phyloP scores from a whole-genome alignment of 2,797 vertebrate genomes.

The Ptychobarbus kaznakovi region DNA sequence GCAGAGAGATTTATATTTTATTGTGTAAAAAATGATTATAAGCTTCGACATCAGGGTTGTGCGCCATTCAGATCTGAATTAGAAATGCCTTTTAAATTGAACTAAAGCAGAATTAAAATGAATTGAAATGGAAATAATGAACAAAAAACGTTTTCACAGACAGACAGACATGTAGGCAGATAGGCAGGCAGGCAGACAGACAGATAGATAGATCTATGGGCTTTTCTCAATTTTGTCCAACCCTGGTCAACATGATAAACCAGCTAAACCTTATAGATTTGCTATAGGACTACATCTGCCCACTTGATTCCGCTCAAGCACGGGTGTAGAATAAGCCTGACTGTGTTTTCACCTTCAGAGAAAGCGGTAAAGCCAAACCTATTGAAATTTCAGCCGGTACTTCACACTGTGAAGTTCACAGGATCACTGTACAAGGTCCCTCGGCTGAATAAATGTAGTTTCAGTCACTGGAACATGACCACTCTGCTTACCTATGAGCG shows the following conservation, averaged over 20 bases:
- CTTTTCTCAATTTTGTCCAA: background rate
- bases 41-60: background rate
- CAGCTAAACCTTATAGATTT: background rate
- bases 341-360: background rate
- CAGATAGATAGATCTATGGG: no score
- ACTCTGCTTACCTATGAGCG: slow-evolving; percentile 51
- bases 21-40: background rate
- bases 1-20: background rate
- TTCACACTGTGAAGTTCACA: background rate
- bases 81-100: background rate
- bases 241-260: background rate
- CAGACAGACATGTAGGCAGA: no score
- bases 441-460: slow-evolving; percentile 12
- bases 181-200: no score
- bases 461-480: slow-evolving; percentile 50
- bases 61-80: background rate
- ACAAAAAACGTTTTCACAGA: no score
- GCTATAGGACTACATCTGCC: background rate
- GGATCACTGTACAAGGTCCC: slow-evolving; percentile 2
- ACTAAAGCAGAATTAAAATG: background rate
- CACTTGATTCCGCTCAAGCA: background rate
- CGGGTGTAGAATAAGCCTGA: background rate
- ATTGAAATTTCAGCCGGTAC: background rate
- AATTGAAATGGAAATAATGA: background rate
- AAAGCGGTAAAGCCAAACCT: background rate